Evolutionary conservation across 2,797 vertebrate genomes (phyloP).

Genomic region (Alectoris magna): DNA sequence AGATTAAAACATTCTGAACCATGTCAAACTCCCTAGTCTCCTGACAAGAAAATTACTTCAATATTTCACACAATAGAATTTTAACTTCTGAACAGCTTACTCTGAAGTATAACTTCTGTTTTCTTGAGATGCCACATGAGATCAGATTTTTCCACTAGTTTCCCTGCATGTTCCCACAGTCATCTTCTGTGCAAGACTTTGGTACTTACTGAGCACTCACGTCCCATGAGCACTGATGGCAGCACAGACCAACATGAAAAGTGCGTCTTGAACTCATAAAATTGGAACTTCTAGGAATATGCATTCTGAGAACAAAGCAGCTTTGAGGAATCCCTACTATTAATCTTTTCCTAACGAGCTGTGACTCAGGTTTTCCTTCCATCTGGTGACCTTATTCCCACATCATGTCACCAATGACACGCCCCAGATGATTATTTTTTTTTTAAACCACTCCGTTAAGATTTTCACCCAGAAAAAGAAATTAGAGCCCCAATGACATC

Average conservation of each 20-base stretch:
- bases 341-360: background rate
- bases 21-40: background rate
- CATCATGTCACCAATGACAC: background rate
- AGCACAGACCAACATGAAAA: background rate
- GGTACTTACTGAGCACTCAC: background rate
- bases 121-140: background rate
- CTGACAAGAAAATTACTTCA: background rate
- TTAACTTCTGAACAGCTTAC: background rate
- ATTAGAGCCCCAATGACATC: background rate
- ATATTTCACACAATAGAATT: background rate
- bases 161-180: background rate
- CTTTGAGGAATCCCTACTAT: background rate
- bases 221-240: background rate
- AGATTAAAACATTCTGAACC: background rate
- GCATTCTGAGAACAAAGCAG: background rate
- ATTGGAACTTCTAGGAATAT: background rate
- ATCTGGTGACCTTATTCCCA: background rate
- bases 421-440: accelerated
- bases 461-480: background rate
- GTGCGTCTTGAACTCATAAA: background rate
- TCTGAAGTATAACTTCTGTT: background rate
- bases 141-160: background rate
- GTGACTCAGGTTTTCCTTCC: background rate
- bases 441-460: background rate
- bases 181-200: background rate